Percentiles rank a stretch among this genome's conserved stretches.
These are phyloP conservation scores for Aphyosemion australe DNA, from an alignment of 2,113 vertebrate species.

Conservation along the genomic window DNA sequence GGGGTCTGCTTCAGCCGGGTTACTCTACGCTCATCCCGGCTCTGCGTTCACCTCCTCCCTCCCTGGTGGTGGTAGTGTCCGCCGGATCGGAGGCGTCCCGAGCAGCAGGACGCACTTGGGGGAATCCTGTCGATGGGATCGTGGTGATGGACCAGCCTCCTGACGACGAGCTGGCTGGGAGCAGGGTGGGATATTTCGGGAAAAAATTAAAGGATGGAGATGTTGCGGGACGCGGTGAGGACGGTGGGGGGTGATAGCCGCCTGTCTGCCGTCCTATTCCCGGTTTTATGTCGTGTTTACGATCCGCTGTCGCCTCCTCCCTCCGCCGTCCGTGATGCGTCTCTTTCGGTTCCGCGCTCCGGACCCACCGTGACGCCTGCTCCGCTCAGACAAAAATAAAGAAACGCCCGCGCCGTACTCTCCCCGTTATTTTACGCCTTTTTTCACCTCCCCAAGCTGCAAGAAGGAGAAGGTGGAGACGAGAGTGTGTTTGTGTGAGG, in stretches of 20 bases:
- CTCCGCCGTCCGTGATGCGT: conserved; percentile 33
- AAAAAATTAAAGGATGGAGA: conserved; percentile 31
- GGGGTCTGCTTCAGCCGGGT: conserved; percentile 17
- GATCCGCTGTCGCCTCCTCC: conserved; percentile 47
- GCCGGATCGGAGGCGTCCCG: conserved; percentile 32
- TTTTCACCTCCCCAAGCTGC: conserved; percentile 41
- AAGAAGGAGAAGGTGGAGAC: conserved; percentile 27
- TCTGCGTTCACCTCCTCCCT: neutral
- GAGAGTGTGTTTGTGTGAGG: neutral
- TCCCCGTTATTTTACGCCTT: conserved; percentile 29
- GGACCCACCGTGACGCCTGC: conserved; percentile 62
- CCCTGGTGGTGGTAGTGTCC: conserved; percentile 8
- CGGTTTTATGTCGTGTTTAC: conserved; percentile 67
- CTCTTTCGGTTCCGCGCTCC: conserved; percentile 27
- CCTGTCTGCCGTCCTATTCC: conserved; percentile 48
- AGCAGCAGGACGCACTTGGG: conserved; percentile 13
- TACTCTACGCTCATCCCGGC: conserved; percentile 23
- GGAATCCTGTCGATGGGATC: conserved; percentile 9
- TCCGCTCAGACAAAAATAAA: conserved; percentile 45
- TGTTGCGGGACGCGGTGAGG: conserved; percentile 33
- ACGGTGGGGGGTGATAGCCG: conserved; percentile 21
- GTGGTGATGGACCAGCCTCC: conserved; percentile 26
- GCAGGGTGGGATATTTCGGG: neutral
- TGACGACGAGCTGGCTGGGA: neutral
- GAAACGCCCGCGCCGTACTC: neutral